Evolutionary conservation across 1,140 invertebrate genomes (phyloP).

Genomic region (Pinna nobilis): DNA sequence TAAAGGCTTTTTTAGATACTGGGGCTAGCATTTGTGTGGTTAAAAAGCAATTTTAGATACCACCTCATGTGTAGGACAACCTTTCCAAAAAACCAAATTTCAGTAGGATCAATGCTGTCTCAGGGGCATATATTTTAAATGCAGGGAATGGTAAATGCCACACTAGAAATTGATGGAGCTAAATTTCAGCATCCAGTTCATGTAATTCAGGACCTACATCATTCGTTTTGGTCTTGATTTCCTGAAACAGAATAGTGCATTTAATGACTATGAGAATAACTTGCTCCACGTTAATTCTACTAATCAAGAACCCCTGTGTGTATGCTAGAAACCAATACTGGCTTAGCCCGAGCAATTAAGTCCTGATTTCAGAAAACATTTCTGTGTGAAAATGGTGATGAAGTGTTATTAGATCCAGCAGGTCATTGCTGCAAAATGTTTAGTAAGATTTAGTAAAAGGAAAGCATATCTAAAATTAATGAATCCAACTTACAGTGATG

Average conservation of each 20-base stretch:
- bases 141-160: constrained; percentile 18
- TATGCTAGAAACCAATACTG: neutral
- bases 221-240: constrained; percentile 38
- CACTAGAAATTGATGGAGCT: constrained; percentile 16
- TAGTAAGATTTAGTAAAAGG: constrained; percentile 19
- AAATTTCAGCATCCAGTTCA: constrained; percentile 22
- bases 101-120: constrained; percentile 1
- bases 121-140: constrained; percentile 3
- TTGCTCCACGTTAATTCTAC: neutral
- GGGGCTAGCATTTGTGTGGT: constrained; percentile 15
- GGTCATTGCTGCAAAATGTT: constrained; percentile 22
- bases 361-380: neutral
- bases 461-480: constrained; percentile 18
- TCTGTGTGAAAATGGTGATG: neutral
- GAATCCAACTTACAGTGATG: constrained; percentile 30
- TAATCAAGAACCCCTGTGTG: neutral
- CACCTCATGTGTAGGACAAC: neutral
- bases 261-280: neutral
- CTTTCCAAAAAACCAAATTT: neutral
- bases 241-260: neutral
- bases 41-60: constrained; percentile 19
- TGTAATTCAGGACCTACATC: constrained; percentile 20
- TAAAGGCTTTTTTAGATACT: constrained; percentile 33
- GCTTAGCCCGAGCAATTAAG: neutral
- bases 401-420: constrained; percentile 24